These are phyloP conservation scores for Heliothis subflexa DNA, from an alignment of 1,140 invertebrate species.

Conservation along the genomic window DNA sequence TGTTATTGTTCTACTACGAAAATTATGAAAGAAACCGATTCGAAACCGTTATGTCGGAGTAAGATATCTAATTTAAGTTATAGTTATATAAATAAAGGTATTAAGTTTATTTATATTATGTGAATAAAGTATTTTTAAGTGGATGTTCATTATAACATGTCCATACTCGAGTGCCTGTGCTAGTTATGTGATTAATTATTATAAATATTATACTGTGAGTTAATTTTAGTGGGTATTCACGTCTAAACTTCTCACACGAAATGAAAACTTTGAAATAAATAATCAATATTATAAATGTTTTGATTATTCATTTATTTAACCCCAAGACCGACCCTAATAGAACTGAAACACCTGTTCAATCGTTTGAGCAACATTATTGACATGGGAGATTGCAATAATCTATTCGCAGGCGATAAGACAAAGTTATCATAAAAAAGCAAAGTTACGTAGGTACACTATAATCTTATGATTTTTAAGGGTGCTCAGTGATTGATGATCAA, in stretches of 20 bases:
- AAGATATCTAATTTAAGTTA: conserved; percentile 59
- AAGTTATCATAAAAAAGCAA: too few relatives aligned
- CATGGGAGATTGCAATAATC: too few relatives aligned
- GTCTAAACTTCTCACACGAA: conserved; percentile 57
- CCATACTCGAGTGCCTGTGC: conserved; percentile 64
- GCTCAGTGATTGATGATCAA: too few relatives aligned
- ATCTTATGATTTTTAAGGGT: too few relatives aligned
- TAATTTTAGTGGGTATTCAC: conserved; percentile 51
- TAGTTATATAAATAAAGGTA: conserved; percentile 61
- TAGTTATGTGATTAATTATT: conserved; percentile 56
- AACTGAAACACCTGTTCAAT: too few relatives aligned
- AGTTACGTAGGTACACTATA: too few relatives aligned
- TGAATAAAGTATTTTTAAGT: conserved; percentile 64
- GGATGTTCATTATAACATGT: conserved; percentile 50
- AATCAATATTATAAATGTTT: conserved; percentile 46
- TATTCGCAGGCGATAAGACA: too few relatives aligned
- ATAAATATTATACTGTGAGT: conserved; percentile 47
- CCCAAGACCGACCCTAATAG: too few relatives aligned
- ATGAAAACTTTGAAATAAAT: conserved; percentile 69
- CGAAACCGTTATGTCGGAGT: conserved; percentile 41
- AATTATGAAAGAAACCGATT: conserved; percentile 33
- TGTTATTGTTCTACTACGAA: conserved; percentile 25
- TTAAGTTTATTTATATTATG: conserved; percentile 78
- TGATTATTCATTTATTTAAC: conserved; percentile 21
- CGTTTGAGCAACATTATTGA: too few relatives aligned